Percentiles rank a stretch among this genome's conserved stretches.
These are phyloP conservation scores for Phoxinus phoxinus DNA, from an alignment of 2,113 vertebrate species.

Conservation along the genomic window DNA sequence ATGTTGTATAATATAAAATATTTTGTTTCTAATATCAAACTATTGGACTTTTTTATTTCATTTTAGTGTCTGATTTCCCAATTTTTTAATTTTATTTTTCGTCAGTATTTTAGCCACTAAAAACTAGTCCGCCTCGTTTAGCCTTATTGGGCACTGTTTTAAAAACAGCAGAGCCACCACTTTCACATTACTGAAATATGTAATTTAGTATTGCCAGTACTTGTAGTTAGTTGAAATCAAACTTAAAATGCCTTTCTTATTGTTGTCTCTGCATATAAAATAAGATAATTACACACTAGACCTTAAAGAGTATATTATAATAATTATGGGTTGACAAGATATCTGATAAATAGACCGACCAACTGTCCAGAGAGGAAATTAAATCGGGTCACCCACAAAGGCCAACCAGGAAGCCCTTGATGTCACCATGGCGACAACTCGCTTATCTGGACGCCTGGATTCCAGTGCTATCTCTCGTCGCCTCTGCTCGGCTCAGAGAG, in stretches of 20 bases:
- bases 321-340: background rate
- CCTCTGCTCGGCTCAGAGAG: constrained; percentile 1
- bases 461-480: constrained; percentile 65
- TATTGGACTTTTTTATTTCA: background rate
- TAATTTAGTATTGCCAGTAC: background rate
- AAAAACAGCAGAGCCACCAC: background rate
- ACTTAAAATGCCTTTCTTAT: background rate
- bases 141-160: background rate
- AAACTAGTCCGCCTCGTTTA: background rate
- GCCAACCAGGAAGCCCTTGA: constrained; percentile 50
- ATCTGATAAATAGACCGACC: background rate
- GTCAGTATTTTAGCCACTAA: background rate
- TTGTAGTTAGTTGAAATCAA: background rate
- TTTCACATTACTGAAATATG: background rate
- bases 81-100: background rate
- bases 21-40: background rate
- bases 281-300: background rate
- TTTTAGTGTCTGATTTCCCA: background rate
- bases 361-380: constrained; percentile 49
- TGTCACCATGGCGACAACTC: constrained; percentile 67
- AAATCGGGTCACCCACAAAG: constrained; percentile 61
- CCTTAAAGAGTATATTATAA: background rate
- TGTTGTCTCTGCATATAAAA: background rate
- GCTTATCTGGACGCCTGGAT: constrained; percentile 74
- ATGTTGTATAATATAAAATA: background rate